These are phyloP conservation scores for Myotis myotis DNA, from an alignment of 2,797 vertebrate species.

Conservation along the genomic window DNA sequence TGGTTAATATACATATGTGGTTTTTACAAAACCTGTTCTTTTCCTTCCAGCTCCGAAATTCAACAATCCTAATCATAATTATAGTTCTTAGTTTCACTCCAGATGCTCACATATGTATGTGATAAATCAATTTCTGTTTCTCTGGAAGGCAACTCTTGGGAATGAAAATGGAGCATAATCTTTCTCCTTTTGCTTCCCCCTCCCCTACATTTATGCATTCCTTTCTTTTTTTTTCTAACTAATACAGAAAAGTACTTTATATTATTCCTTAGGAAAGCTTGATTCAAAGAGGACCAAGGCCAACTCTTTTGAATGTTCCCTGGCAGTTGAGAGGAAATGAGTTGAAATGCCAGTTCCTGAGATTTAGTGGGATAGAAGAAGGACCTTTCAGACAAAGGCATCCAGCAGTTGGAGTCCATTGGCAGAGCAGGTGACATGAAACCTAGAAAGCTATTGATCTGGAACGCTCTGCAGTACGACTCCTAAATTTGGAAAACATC, in stretches of 20 bases:
- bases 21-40: neutral
- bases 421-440: neutral
- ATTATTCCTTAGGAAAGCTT: neutral
- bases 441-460: conserved; percentile 15
- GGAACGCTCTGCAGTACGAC: neutral
- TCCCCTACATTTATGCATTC: neutral
- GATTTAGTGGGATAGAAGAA: conserved; percentile 16
- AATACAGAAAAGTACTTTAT: neutral
- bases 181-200: neutral
- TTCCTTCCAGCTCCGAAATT: neutral
- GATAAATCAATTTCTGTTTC: conserved; percentile 65
- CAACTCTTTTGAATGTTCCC: neutral
- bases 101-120: conserved; percentile 46
- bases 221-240: neutral
- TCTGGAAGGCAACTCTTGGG: conserved; percentile 37
- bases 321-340: conserved; percentile 16
- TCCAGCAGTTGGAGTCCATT: neutral
- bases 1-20: neutral
- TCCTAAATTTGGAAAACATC: neutral
- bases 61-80: conserved; percentile 31
- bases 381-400: conserved; percentile 5
- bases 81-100: conserved; percentile 19
- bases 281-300: conserved; percentile 16
- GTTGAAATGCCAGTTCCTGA: neutral
- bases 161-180: neutral